Evolutionary conservation across 2,797 vertebrate genomes (phyloP), one percentile per base, ranked within the genome.

Genomic region (Tamandua tetradactyla): DNA sequence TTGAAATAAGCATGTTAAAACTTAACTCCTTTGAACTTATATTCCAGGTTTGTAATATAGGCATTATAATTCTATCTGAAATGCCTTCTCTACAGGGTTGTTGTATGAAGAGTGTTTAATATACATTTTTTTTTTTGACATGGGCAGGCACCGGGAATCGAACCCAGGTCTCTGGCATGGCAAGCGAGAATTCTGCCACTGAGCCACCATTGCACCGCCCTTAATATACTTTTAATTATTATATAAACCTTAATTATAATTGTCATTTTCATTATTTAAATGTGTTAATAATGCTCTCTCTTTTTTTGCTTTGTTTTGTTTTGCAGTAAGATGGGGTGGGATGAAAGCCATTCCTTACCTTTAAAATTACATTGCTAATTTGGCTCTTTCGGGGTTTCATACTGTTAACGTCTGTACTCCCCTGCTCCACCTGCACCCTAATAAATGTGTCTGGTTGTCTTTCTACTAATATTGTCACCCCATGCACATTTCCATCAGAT

Each of bases 231-330:
- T 76, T 17, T 68, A 66, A 69, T 49, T 88, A n/a, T 71, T 49
- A 62, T 12, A 7, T 10, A 72, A 10, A n/a, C 55, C n/a, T 84
- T 80, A 27, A n/a, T 76, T 30, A 40, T 57, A 20, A 17, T 35
- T 40, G 6, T 44, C 14, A 9, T 84, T 89, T 87, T 93, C 2
- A n/a, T 59, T 55, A 35, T 74, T 91, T 92, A 87, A 90, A 30
- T 69, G 25, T 42, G 47, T 25, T 62, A 25, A 14, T 88, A 14
- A 14, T 52, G 18, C 20, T 55, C 17, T 55, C 52, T 55, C 35
- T 87, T 93, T 81, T 87, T 74, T 12, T n/a, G 76, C 72, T 78
- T 35, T 25, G 6, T 84, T 85, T 86, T 40, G 17, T 84, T 96
- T 92, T 87, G 23, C 52, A 44, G 30, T 75, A 78, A 87, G 42